A percentile compares a stretch with the other conserved stretches of the same genome.
Conservation (phyloP, 2,888 invertebrate genomes). For the Callosobruchus maculatus region DNA sequence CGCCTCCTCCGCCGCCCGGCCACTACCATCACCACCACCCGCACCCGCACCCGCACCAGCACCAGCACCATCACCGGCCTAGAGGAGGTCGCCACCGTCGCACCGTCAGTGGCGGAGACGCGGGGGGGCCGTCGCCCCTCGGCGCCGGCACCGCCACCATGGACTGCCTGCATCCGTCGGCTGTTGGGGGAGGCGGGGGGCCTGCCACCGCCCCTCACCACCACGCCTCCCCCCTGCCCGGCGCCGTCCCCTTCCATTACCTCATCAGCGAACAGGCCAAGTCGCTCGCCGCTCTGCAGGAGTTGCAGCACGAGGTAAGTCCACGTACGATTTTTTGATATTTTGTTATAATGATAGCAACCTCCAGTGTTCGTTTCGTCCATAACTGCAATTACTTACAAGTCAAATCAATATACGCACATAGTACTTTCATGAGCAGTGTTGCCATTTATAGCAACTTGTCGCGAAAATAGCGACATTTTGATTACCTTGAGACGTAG, state of each 20-base stretch:
- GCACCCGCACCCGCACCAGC: slow-evolving; percentile 59
- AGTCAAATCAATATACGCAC: too few species aligned
- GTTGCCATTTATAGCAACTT: too few species aligned
- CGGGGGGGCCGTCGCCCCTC: slow-evolving; percentile 48
- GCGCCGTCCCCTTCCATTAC: slow-evolving; percentile 63
- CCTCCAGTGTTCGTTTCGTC: too few species aligned
- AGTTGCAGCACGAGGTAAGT: slow-evolving; percentile 91
- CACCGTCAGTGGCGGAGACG: background rate
- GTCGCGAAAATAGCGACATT: too few species aligned
- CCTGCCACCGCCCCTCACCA: slow-evolving; percentile 32
- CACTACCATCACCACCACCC: background rate
- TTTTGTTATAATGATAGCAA: too few species aligned
- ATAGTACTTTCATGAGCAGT: too few species aligned
- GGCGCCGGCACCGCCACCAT: slow-evolving; percentile 60
- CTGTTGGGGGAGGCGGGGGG: slow-evolving; percentile 5
- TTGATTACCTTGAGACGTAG: too few species aligned
- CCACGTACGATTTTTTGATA: too few species aligned
- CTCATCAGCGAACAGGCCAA: slow-evolving; percentile 87
- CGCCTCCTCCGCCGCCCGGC: slow-evolving; percentile 42
- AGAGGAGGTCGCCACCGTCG: slow-evolving; percentile 48
- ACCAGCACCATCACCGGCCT: slow-evolving; percentile 33
- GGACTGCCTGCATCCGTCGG: slow-evolving; percentile 75
- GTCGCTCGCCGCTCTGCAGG: slow-evolving; percentile 81
- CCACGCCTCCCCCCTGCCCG: background rate
- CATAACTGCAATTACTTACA: too few species aligned